phyloP scores from a whole-genome alignment of 2,888 invertebrate genomes.

The Cephonodes hylas region DNA sequence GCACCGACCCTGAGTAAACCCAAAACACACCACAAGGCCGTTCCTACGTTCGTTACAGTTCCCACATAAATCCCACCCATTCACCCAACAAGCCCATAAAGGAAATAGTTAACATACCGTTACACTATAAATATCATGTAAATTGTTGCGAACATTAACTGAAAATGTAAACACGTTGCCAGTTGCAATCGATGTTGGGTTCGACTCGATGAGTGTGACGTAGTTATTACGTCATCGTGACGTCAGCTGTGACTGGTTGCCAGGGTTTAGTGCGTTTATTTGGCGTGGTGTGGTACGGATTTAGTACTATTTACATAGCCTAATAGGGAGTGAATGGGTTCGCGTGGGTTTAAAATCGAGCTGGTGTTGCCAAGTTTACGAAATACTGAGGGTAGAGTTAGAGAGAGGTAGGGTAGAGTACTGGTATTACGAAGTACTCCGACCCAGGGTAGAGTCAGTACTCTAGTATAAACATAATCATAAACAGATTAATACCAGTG shows the following conservation, averaged over 20 bases:
- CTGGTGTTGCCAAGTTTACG: no score
- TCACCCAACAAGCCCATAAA: background rate
- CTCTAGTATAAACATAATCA: no score
- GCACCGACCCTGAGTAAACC: no score
- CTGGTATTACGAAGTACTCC: no score
- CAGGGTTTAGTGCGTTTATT: background rate
- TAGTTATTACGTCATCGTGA: background rate
- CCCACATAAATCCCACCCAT: background rate
- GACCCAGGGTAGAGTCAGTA: no score
- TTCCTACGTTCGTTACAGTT: background rate
- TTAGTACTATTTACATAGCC: background rate
- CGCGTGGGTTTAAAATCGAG: no score
- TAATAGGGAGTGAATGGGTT: no score
- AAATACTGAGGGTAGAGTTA: no score
- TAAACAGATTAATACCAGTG: no score
- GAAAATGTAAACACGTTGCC: constrained; percentile 3
- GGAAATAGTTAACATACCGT: constrained; percentile 1
- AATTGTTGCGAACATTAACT: constrained; percentile 6
- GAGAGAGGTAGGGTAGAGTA: no score
- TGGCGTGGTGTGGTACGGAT: background rate
- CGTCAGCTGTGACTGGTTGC: background rate
- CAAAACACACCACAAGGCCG: no score
- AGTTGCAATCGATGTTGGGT: background rate
- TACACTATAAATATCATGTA: background rate
- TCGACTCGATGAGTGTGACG: background rate